Base-by-base conservation (phyloP, 2,888 invertebrate species). In the Heliconius erato region DNA sequence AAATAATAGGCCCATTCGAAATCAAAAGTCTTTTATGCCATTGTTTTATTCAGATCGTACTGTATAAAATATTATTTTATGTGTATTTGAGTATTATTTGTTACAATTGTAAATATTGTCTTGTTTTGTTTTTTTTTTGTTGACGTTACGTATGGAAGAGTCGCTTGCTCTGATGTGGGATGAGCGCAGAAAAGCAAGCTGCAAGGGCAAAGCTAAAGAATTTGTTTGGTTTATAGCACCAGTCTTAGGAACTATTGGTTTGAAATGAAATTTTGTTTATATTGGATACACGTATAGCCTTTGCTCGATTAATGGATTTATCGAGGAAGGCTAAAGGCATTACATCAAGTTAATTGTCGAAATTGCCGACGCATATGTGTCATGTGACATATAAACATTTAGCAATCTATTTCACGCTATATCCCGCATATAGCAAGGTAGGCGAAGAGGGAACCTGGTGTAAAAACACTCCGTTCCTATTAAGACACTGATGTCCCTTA, bases 1-100 rank as follows among this genome's bases (percentile, higher is more conserved):
- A 67, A 12, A 44, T 78, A 65, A 78, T 77, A 65, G 77, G 19
- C 14, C 26, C 26, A 63, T 72, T 71, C 40, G 14, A 71, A 44
- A 26, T 44, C 72, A 49, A 72, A 72, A 72, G 72, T 49, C n/a
- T 72, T 72, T 49, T 72, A 14, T 44, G 44, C 72, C 44, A 26
- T 72, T 72, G 72, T 72, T 44, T 72, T 72, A 72, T 72, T 72
- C 72, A 49, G 14, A 54, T 7, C 54, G 54, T 54, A 44, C 14
- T 26, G 44, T 44, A 49, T 72, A 26, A 72, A 72, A 72, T 72
- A 72, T 49, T 72, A 72, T 72, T 72, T 72, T 72, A 72, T 72
- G 26, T 72, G n/a, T 49, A 44, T 1, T 72, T 26, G 28, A 26
- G 44, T 72, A 44, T 26, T 26, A 26, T 44, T 72, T 72, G 44